Conservation (phyloP, 2,888 invertebrate genomes). For the Sipunculus nudus region DNA sequence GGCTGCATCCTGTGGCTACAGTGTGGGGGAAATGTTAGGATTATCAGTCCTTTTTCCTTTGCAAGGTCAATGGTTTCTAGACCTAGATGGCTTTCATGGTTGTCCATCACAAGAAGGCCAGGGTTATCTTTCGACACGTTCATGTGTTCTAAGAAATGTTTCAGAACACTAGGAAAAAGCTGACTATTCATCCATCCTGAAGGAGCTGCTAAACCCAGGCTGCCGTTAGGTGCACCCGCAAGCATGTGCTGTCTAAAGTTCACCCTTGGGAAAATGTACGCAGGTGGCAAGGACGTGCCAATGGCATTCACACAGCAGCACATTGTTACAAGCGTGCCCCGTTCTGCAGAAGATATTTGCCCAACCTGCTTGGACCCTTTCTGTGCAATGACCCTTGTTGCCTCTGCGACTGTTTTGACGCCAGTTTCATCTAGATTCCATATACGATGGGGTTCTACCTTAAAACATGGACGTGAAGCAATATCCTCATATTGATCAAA, state of each 20-base stretch:
- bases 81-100: constrained; percentile 50
- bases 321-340: constrained; percentile 4
- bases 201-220: too few species aligned
- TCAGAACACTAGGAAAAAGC: constrained; percentile 45
- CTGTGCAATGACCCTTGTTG: constrained; percentile 1
- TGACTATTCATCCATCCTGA: constrained; percentile 54
- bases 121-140: constrained; percentile 45
- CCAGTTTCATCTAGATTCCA: constrained; percentile 10
- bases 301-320: constrained; percentile 1
- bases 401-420: constrained; percentile 4
- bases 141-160: constrained; percentile 52
- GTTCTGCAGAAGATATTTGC: constrained; percentile 11
- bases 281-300: background rate
- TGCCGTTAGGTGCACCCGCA: too few species aligned
- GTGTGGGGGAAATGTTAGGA: constrained; percentile 65
- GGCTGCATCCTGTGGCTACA: constrained; percentile 66
- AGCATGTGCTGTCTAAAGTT: too few species aligned
- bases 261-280: constrained; percentile 4
- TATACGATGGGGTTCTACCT: constrained; percentile 4
- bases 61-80: constrained; percentile 48
- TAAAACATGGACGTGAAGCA: background rate
- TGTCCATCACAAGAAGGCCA: constrained; percentile 52
- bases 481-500: background rate
- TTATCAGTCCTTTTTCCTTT: constrained; percentile 59
- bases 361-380: constrained; percentile 9